phyloP scores from a whole-genome alignment of 1,140 invertebrate genomes.

The Heliothis virescens region DNA sequence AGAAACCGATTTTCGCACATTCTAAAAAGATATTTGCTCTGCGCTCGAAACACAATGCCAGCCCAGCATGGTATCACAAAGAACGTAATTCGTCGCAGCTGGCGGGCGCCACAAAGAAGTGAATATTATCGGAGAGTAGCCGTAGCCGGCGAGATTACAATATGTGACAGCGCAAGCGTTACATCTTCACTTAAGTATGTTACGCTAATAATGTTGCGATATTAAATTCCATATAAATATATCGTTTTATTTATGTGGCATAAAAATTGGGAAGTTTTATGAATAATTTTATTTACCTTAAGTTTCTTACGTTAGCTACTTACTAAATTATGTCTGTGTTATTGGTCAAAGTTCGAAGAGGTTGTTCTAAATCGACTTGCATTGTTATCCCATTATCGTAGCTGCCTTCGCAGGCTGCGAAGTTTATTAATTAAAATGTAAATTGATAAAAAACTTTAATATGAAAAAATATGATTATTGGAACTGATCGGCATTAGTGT shows the following conservation, averaged over 20 bases:
- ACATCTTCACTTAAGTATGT: slow-evolving; percentile 35
- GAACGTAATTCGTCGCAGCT: slow-evolving; percentile 71
- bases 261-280: too few relatives aligned
- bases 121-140: slow-evolving; percentile 61
- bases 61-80: slow-evolving; percentile 57
- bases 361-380: too few relatives aligned
- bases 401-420: too few relatives aligned
- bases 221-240: slow-evolving; percentile 14
- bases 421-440: too few relatives aligned
- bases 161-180: slow-evolving; percentile 41
- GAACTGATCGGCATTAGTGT: too few relatives aligned
- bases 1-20: slow-evolving; percentile 50
- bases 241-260: not conserved
- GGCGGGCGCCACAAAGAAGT: slow-evolving; percentile 64
- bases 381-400: too few relatives aligned
- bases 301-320: too few relatives aligned
- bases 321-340: too few relatives aligned
- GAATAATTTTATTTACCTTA: too few relatives aligned
- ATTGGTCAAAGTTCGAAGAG: too few relatives aligned
- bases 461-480: too few relatives aligned
- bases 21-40: slow-evolving; percentile 57
- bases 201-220: slow-evolving; percentile 33
- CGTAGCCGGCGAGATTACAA: slow-evolving; percentile 52
- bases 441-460: too few relatives aligned
- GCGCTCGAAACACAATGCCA: slow-evolving; percentile 62